Conservation (phyloP, 2,113 vertebrate genomes). For the Microtus pennsylvanicus region DNA sequence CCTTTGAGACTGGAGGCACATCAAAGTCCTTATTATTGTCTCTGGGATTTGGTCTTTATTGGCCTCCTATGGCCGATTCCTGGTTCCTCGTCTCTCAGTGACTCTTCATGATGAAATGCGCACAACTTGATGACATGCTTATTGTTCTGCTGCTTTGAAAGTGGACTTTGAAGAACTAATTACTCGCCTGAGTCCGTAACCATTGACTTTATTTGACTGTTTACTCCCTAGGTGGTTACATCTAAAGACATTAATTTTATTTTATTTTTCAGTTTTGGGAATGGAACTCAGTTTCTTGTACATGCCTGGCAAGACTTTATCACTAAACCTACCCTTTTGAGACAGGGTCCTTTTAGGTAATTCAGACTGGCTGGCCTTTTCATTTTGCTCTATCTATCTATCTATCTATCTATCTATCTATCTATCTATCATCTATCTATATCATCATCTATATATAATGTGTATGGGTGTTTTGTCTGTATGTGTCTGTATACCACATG, state of each 20-base stretch:
- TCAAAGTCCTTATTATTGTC: background rate
- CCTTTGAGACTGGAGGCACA: background rate
- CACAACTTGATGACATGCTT: background rate
- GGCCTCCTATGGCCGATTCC: background rate
- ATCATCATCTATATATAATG: background rate
- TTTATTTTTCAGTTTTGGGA: background rate
- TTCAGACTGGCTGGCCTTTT: background rate
- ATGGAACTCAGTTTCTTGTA: background rate
- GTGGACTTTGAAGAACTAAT: background rate
- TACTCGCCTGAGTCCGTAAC: background rate
- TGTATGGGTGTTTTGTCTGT: background rate
- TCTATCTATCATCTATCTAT: background rate
- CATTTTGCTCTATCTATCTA: no score
- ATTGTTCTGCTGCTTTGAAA: slow-evolving; percentile 30
- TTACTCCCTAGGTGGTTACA: background rate
- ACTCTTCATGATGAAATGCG: background rate
- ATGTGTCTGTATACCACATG: background rate
- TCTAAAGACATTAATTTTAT: background rate
- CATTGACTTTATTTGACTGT: slow-evolving; percentile 27
- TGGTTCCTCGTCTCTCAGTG: background rate
- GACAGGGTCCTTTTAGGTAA: background rate
- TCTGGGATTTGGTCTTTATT: background rate
- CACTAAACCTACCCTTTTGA: background rate
- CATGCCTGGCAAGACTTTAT: background rate
- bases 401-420: no score